phyloP scores from a whole-genome alignment of 2,797 vertebrate species.

The Toxotes lorentzi region DNA sequence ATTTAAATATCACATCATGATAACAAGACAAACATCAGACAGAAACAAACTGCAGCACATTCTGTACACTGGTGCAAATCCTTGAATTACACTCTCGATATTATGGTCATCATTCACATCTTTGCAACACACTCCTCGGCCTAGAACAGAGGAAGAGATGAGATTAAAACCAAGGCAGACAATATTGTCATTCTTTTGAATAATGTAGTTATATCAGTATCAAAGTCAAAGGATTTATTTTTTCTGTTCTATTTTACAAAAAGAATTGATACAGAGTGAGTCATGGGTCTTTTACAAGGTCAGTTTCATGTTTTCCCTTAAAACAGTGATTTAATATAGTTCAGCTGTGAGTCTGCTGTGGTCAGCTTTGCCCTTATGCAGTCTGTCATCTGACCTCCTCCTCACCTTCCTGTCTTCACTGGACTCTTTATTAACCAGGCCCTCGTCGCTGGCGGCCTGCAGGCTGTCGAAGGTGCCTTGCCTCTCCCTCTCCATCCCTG shows the following conservation, averaged over 20 bases:
- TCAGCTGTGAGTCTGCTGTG: constrained; percentile 79
- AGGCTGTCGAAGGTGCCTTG: constrained; percentile 89
- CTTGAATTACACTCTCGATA: constrained; percentile 63
- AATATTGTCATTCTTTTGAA: constrained; percentile 37
- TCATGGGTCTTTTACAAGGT: constrained; percentile 8
- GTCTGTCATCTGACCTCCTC: constrained; percentile 79
- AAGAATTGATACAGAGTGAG: not conserved
- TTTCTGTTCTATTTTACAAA: constrained; percentile 9
- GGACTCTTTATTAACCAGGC: constrained; percentile 82
- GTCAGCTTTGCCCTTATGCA: constrained; percentile 73
- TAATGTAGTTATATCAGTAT: constrained; percentile 1
- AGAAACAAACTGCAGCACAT: constrained; percentile 31
- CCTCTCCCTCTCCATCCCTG: constrained; percentile 69
- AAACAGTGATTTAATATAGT: constrained; percentile 81
- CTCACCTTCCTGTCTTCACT: constrained; percentile 79
- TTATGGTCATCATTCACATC: constrained; percentile 72
- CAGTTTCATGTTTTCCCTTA: constrained; percentile 7
- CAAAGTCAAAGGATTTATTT: constrained; percentile 8
- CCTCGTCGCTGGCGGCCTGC: constrained; percentile 86
- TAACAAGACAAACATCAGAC: constrained; percentile 19
- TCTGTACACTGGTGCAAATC: constrained; percentile 58
- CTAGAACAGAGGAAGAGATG: constrained; percentile 79
- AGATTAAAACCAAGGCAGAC: constrained; percentile 73
- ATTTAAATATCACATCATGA: not conserved
- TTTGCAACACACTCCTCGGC: constrained; percentile 74